These are phyloP conservation scores for Xiphophorus couchianus DNA, from an alignment of 2,113 vertebrate species.

Conservation along the genomic window DNA sequence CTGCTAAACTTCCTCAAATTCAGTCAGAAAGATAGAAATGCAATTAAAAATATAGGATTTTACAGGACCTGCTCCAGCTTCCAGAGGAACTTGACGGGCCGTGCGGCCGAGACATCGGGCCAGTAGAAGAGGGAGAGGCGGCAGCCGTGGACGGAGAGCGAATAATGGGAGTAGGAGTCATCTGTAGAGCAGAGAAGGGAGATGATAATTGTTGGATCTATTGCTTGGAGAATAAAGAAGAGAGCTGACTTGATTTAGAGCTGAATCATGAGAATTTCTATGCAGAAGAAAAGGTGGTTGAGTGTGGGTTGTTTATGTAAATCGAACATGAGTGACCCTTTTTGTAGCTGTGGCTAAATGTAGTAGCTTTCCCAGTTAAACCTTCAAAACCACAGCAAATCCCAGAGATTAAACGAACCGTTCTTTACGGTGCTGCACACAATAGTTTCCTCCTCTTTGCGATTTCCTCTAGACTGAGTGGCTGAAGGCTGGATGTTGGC, in stretches of 20 bases:
- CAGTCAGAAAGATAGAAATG: constrained; percentile 26
- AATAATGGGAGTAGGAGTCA: constrained; percentile 95
- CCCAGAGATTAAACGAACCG: constrained; percentile 78
- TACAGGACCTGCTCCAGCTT: constrained; percentile 93
- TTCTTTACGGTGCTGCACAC: constrained; percentile 94
- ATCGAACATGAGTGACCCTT: background rate
- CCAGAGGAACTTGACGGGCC: constrained; percentile 98
- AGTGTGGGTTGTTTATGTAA: background rate
- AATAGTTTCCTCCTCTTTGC: constrained; percentile 93
- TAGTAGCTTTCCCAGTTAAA: background rate
- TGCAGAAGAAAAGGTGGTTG: background rate
- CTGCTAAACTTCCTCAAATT: constrained; percentile 1
- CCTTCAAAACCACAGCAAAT: background rate
- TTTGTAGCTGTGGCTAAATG: background rate
- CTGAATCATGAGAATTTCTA: background rate
- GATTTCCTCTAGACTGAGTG: constrained; percentile 75
- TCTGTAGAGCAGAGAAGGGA: constrained; percentile 75
- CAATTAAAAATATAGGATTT: constrained; percentile 11
- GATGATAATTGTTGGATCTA: constrained; percentile 6
- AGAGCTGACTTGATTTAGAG: background rate
- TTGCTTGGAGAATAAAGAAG: background rate
- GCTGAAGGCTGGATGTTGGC: constrained; percentile 78
- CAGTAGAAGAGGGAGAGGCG: constrained; percentile 96
- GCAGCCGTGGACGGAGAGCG: constrained; percentile 93
- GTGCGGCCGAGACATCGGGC: constrained; percentile 90